Evolutionary conservation across 1,140 invertebrate species (phyloP), one percentile per base, ranked within the genome.

Genomic region (Atta texana): DNA sequence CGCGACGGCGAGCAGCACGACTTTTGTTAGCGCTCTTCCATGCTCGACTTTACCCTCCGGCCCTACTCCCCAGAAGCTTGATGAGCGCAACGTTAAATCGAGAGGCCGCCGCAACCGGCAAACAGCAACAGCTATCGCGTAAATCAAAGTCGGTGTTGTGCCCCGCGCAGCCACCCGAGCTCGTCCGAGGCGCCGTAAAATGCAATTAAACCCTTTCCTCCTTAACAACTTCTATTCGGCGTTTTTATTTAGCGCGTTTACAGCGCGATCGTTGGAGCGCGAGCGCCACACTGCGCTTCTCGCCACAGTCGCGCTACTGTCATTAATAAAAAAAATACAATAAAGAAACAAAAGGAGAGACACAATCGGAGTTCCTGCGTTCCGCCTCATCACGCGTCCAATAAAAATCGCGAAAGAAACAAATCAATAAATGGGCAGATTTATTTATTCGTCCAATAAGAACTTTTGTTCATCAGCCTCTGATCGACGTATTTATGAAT

Each of bases 61-160:
- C 44, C 51, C 74, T 34, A 31, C 49, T 21, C 61, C 44, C 51
- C 6, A 34, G 71, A 63, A 76, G 63, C 44, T 74, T 87, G 85
- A 87, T 80, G 86, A 74, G 84, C 77, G 85, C 77, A 64, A 87
- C 74, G 85, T 87, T 89, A 87, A 82, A 87, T 87, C 88, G 86
- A 84, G 85, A 89, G 59, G 57, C 69, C 85, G 68, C 76, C 85
- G 61, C 71, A 77, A 75, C 49, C 49, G 66, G 39, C 76, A 68
- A 72, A 59, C 51, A 28, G 69, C 57, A 76, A 78, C 87, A 72
- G 21, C 86, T 82, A 85, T 84, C 76, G 68, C 77, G 71, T 75
- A 85, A 76, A 77, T 85, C 82, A 77, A 85, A 75, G 51, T 74
- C 53, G 31, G 78, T 68, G 78, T 55, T 51, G n/a, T 66, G 51